Base-by-base conservation (phyloP, 2,113 vertebrate genomes). In the Vidua macroura region DNA sequence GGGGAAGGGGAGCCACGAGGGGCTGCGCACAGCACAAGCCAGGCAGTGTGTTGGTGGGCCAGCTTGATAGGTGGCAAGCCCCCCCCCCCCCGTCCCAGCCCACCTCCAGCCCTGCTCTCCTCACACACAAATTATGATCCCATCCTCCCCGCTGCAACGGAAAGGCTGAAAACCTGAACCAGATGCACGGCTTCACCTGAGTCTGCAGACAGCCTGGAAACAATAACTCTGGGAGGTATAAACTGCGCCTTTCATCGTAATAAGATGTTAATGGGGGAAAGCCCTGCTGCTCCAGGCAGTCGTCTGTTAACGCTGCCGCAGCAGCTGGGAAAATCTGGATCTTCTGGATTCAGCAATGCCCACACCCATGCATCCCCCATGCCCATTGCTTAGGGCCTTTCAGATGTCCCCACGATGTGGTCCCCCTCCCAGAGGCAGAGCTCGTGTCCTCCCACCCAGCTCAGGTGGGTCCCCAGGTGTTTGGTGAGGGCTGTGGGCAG, bases 161-260 rank as follows among this genome's bases (percentile, higher is more conserved):
- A 41, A 78, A 64, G 69, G 56, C 92, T 35, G 83, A 17, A 93
- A 95, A 95, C 64, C 73, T 41, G 75, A 96, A 94, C 92, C 90
- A 96, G 94, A 90, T 95, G 92, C 67, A 8, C 4, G 33, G 53
- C 58, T 86, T 86, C 92, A 86, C 90, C 93, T 90, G 92, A 72
- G 60, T 84, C 95, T 86, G 91, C 90, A 88, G 95, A 35, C 68
- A 86, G 90, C 52, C 95, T 95, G 93, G 95, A 96, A 96, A 88
- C 83, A 93, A 58, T 96, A 95, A 95, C 83, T 96, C 68, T 7
- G 49, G 53, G 85, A 92, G 90, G 93, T 58, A 88, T 43, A 78
- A 86, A 92, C 64, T 46, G 52, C 7, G 35, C 68, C 83, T 96
- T 95, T 96, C 93, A 90, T 96, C 83, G 0, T 93, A 96, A 94